Base-by-base conservation (phyloP, 2,113 vertebrate genomes). In the Sylvia atricapilla region DNA sequence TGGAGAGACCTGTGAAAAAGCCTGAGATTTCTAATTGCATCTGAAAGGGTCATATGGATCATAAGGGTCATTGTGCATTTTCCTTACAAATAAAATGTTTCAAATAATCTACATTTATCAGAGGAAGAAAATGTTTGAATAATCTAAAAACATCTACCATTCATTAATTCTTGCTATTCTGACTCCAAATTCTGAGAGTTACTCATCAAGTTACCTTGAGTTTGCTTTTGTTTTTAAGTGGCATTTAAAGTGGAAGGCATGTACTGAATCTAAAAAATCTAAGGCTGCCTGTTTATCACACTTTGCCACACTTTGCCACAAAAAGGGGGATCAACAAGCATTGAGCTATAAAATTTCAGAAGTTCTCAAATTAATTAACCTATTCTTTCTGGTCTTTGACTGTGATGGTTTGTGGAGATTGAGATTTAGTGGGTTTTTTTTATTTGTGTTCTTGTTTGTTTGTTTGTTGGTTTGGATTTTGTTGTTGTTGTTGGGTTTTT, bases 401-500 rank as follows among this genome's bases (percentile, higher is more conserved):
- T 49, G 16, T 76, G 12, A 27, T 60, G 6, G 3, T 17, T 84
- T 68, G 8, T 0, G 4, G 7, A 6, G 4, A 7, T 44, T 67
- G 12, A 2, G 12, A 33, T 63, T 63, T 69, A 37, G 37, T 37
- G 37, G 10, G n/a, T n/a, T n/a, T n/a, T n/a, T n/a, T n/a, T n/a
- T n/a, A n/a, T n/a, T n/a, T n/a, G n/a, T n/a, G n/a, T n/a, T n/a
- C n/a, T n/a, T n/a, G n/a, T n/a, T n/a, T n/a, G n/a, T n/a, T n/a
- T n/a, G n/a, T n/a, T n/a, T n/a, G n/a, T n/a, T n/a, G n/a, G n/a
- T n/a, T n/a, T n/a, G n/a, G n/a, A n/a, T n/a, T n/a, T n/a, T n/a
- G n/a, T n/a, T n/a, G n/a, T n/a, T n/a, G 1, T 16, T 37, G 8
- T 31, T 63, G 5, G 33, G 3, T 0, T 10, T n/a, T n/a, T 59